Evolutionary conservation across 2,888 invertebrate genomes (phyloP).

Genomic region (Elysia crispata): DNA sequence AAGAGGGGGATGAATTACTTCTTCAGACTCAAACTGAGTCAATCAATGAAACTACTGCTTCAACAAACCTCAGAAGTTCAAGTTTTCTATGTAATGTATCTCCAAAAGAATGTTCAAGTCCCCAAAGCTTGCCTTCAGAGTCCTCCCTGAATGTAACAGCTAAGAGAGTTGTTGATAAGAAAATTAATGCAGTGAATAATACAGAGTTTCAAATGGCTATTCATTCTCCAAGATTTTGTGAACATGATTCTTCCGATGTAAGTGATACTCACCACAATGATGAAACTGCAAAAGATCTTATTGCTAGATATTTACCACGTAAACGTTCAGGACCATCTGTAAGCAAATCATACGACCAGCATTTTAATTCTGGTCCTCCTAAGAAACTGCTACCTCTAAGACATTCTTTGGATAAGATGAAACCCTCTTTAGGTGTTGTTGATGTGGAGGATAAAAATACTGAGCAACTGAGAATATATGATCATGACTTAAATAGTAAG

Average conservation of each 20-base stretch:
- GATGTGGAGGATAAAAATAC: too few relatives aligned
- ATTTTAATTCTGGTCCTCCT: not conserved
- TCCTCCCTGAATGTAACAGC: not conserved
- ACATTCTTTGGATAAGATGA: slow-evolving; percentile 30
- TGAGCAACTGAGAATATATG: too few relatives aligned
- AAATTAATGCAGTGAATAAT: too few relatives aligned
- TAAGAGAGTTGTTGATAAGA: not conserved
- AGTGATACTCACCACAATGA: not conserved
- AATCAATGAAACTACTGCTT: too few relatives aligned
- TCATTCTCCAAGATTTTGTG: not conserved
- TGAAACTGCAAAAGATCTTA: not conserved
- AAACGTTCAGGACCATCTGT: not conserved
- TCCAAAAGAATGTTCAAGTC: too few relatives aligned
- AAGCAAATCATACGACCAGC: slow-evolving; percentile 35
- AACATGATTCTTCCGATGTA: not conserved
- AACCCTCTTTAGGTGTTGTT: not conserved
- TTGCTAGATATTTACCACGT: not conserved
- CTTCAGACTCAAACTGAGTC: too few relatives aligned
- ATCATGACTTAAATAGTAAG: too few relatives aligned
- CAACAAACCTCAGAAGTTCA: too few relatives aligned
- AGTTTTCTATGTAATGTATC: too few relatives aligned
- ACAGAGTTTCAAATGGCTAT: slow-evolving; percentile 13
- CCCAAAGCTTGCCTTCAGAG: too few relatives aligned
- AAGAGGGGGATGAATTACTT: too few relatives aligned
- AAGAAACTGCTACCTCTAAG: slow-evolving; percentile 39